Evolutionary conservation across 2,113 vertebrate species (phyloP).

Genomic region (Ginglymostoma cirratum): DNA sequence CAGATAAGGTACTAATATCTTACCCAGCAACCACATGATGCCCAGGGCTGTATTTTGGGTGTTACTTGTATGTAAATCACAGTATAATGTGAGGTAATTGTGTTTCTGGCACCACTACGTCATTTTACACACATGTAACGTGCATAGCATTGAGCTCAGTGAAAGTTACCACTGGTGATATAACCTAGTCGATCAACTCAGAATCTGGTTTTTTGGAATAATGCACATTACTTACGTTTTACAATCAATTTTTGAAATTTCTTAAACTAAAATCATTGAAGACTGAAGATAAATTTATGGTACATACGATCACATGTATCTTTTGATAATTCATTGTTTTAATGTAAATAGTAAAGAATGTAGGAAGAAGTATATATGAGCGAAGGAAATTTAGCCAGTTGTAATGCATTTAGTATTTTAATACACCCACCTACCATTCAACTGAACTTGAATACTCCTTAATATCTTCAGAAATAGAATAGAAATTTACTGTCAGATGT

Average conservation of each 20-base stretch:
- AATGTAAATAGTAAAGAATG: neutral
- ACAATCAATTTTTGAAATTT: neutral
- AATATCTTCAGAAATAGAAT: neutral
- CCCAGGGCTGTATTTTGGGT: neutral
- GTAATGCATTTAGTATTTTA: neutral
- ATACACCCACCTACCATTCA: neutral
- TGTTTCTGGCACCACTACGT: neutral
- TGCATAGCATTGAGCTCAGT: neutral
- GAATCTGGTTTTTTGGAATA: neutral
- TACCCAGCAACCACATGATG: neutral
- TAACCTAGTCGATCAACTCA: neutral
- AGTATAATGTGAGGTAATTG: neutral
- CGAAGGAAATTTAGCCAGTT: neutral
- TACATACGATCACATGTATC: neutral
- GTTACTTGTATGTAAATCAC: neutral
- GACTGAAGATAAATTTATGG: neutral
- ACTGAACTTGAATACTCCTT: neutral
- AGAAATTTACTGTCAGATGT: too few species aligned
- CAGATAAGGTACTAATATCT: neutral
- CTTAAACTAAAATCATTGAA: neutral
- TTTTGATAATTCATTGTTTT: neutral
- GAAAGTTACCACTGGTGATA: neutral
- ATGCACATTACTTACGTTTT: neutral
- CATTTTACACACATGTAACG: too few species aligned
- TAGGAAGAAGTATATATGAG: neutral